Base-by-base conservation (phyloP, 1,140 invertebrate species). In the Pristionchus pacificus region DNA sequence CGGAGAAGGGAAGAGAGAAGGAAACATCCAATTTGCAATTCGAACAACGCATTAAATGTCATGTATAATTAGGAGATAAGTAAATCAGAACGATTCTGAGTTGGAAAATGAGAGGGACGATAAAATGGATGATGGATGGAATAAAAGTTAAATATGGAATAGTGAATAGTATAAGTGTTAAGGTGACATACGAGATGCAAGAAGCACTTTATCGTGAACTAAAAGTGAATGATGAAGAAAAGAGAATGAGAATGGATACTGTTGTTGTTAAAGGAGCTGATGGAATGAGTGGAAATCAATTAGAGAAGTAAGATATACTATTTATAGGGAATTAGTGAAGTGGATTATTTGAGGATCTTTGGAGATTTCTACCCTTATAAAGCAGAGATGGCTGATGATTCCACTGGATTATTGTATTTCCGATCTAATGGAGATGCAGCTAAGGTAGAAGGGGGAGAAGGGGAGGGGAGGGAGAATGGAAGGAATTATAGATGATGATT, bases 401-500 rank as follows among this genome's bases (percentile, higher is more conserved):
- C 30, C 2, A 31, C 55, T 15, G 49, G 55, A n/a, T 55, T 70
- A 15, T 59, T 70, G 2, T 60, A 70, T 6, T 70, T 70, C 60
- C 60, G 55, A 1, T 49, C 38, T 31, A 70, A 60, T 49, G n/a
- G 30, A n/a, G 68, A 70, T 15, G 60, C 38, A 3, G 60, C 68
- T 24, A 60, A 59, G 28, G 68, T 70, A 49, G 32, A 24, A 59
- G 49, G 55, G n/a, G 27, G 1, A 68, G 58, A 61, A 2, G 38
- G 24, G n/a, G 30, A 6, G n/a, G 15, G 31, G 2, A 62, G 19
- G 30, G 13, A 55, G 25, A 55, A 14, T 60, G n/a, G n/a, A n/a
- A n/a, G n/a, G n/a, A 15, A 3, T 63, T 70, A 13, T 33, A 70
- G 68, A 70, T 70, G 68, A 70, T 70, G 60, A 15, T 70, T 1